Evolutionary conservation across 2,113 vertebrate genomes (phyloP).

Genomic region (Spermophilus dauricus): DNA sequence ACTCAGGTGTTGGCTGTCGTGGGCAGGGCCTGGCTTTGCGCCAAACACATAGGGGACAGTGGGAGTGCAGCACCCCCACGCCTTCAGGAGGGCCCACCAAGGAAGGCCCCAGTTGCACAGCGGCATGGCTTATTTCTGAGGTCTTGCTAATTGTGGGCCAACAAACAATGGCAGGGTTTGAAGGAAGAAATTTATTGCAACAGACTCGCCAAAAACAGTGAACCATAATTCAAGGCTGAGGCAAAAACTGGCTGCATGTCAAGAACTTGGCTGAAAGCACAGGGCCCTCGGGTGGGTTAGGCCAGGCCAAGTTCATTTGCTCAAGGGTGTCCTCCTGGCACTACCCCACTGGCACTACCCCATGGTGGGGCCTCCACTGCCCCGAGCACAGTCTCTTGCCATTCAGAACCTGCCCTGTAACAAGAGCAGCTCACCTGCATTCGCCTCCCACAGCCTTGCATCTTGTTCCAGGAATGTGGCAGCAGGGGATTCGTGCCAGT

Average conservation of each 20-base stretch:
- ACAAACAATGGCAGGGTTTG: not conserved
- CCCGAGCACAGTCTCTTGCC: accelerated
- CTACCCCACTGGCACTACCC: not conserved
- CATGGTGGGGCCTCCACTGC: not conserved
- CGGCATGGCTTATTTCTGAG: not conserved
- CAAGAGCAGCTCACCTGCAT: accelerated
- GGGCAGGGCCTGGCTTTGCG: no score
- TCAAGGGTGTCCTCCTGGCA: not conserved
- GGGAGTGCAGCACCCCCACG: accelerated
- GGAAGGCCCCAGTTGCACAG: not conserved
- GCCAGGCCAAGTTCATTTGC: not conserved
- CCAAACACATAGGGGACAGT: accelerated
- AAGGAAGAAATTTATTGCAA: not conserved
- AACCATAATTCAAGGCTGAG: accelerated
- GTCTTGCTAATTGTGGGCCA: accelerated
- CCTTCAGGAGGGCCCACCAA: accelerated
- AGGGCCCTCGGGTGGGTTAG: accelerated
- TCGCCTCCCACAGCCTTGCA: no score
- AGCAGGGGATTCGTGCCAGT: not conserved
- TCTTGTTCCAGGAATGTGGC: not conserved
- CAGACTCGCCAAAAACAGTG: accelerated
- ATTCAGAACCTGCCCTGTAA: no score
- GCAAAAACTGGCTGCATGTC: not conserved
- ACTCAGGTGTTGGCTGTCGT: no score
- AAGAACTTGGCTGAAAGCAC: no score